Evolutionary conservation across 1,140 invertebrate genomes (phyloP).

Genomic region (Diachasmimorpha longicaudata): DNA sequence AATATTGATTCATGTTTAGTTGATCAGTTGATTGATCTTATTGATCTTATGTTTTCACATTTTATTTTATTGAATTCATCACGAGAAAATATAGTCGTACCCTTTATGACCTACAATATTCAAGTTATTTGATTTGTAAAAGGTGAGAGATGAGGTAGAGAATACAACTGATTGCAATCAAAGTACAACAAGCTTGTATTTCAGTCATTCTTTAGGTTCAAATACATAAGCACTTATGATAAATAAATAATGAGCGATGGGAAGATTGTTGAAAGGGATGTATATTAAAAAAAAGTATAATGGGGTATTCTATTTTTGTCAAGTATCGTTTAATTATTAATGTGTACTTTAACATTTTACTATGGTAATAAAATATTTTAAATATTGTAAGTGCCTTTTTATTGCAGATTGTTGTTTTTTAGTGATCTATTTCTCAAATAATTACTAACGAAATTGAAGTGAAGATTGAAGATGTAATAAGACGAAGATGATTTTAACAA

Average conservation of each 20-base stretch:
- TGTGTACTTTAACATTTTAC: constrained; percentile 28
- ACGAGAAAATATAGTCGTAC: no score
- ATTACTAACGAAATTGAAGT: no score
- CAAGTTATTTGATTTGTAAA: not conserved
- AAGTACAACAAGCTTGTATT: not conserved
- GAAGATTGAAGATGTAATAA: no score
- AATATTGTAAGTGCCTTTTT: constrained; percentile 15
- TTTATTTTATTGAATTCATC: no score
- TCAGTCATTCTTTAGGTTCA: not conserved
- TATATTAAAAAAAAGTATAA: not conserved
- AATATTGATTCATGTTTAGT: no score
- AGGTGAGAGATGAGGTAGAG: not conserved
- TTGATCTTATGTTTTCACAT: no score
- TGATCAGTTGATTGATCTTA: no score
- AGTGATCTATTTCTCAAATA: no score
- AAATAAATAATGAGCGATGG: not conserved
- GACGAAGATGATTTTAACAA: no score
- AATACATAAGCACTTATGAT: not conserved
- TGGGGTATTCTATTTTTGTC: constrained; percentile 8
- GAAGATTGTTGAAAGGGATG: not conserved
- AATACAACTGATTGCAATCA: not conserved
- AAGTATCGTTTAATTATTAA: constrained; percentile 17
- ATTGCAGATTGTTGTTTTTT: not conserved
- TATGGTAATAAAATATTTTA: constrained; percentile 33
- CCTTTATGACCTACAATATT: not conserved